These are phyloP conservation scores for Gopherus evgoodei DNA, from an alignment of 2,113 vertebrate species.

Conservation along the genomic window DNA sequence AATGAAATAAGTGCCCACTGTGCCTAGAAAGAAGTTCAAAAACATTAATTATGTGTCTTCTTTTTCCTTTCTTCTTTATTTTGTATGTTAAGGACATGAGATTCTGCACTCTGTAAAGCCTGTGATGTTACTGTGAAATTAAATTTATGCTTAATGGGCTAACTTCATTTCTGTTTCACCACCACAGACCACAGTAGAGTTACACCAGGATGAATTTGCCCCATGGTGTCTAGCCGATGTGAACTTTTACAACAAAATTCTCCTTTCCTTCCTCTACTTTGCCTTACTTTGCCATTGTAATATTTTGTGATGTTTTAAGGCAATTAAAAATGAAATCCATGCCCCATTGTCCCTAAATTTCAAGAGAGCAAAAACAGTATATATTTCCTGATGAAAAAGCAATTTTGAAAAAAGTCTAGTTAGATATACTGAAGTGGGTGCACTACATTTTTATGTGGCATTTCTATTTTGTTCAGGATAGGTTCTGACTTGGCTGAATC, in stretches of 20 bases:
- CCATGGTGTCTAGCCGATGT: background rate
- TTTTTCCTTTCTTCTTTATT: background rate
- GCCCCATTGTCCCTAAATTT: background rate
- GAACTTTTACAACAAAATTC: background rate
- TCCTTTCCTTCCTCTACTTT: background rate
- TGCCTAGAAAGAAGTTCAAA: background rate
- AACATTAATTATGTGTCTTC: background rate
- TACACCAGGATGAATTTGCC: rapidly evolving
- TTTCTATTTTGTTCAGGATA: background rate
- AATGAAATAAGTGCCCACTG: background rate
- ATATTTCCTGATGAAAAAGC: background rate
- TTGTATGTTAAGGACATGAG: background rate
- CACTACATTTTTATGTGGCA: background rate
- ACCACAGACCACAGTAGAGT: background rate
- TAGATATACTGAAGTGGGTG: rapidly evolving
- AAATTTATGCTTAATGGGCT: background rate
- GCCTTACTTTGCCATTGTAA: background rate
- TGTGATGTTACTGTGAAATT: background rate
- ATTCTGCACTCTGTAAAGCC: background rate
- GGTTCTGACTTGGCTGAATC: background rate
- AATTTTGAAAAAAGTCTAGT: rapidly evolving
- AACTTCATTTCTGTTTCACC: background rate
- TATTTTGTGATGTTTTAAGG: background rate
- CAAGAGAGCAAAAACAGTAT: background rate
- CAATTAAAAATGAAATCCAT: background rate